Evolutionary conservation across 2,113 vertebrate species (phyloP).

Genomic region (Jaculus jaculus): DNA sequence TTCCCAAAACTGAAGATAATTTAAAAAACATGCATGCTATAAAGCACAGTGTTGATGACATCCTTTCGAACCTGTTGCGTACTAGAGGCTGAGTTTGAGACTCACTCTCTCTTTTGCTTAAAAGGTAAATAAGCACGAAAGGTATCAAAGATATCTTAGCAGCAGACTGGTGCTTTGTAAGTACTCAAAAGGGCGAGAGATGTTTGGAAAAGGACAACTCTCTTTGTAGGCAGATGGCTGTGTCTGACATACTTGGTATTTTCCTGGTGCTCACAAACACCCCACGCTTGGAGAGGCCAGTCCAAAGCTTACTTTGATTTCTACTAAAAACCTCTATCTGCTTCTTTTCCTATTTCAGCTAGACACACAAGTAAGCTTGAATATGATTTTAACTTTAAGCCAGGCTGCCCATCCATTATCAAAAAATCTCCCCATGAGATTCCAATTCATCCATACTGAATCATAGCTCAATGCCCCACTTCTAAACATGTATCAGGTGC

Average conservation of each 20-base stretch:
- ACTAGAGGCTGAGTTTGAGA: neutral
- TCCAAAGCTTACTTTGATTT: neutral
- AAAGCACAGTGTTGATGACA: neutral
- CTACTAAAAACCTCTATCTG: neutral
- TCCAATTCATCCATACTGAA: neutral
- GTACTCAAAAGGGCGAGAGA: neutral
- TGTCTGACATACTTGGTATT: neutral
- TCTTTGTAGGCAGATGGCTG: neutral
- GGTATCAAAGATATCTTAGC: neutral
- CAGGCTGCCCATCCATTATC: neutral
- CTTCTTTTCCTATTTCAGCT: neutral
- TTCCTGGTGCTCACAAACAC: neutral
- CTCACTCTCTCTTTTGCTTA: neutral
- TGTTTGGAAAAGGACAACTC: neutral
- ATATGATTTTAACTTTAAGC: neutral
- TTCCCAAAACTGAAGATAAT: neutral
- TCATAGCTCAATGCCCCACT: neutral
- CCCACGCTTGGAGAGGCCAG: neutral
- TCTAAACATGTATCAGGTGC: neutral
- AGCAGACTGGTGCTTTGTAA: neutral
- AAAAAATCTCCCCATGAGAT: neutral
- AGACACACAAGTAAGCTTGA: neutral
- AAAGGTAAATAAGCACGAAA: neutral
- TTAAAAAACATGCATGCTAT: neutral
- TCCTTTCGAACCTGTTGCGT: neutral